Base-by-base conservation (phyloP, 2,797 vertebrate genomes). In the Petrocephalus schoutedeni region DNA sequence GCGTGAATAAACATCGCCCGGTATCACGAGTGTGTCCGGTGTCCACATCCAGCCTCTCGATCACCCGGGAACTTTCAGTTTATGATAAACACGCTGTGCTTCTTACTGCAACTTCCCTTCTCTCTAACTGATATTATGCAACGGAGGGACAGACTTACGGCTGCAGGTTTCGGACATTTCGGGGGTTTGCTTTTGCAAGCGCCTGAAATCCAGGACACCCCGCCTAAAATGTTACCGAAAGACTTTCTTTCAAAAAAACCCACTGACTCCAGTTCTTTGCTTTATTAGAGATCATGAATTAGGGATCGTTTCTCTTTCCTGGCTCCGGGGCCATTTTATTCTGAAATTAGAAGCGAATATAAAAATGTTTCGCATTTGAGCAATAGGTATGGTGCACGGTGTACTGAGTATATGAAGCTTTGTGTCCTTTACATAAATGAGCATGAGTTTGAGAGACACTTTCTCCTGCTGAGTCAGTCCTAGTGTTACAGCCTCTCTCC, bases 41-140 rank as follows among this genome's bases (percentile, higher is more conserved):
- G 58, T 16, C 56, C 51, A 14, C 32, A 4, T 36, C 12, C 59
- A 85, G 23, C 23, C 19, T 19, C 41, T 45, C 74, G 3, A 49
- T 45, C 74, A 45, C 74, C 74, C 41, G 9, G 53, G 77, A 88
- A 85, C 49, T 28, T 88, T 88, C 36, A 45, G 49, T 88, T 88
- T 85, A 36, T 85, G 21, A 85, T 67, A 23, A 87, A 67, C 61
- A 64, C 3, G 7, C 41, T 56, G 86, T 54, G 41, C 86, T 58
- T 59, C 19, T 88, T 86, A 64, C 80, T 53, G 67, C 86, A 86
- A 88, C 85, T 94, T 94, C 93, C 93, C 94, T 94, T 93, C 94
- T 94, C 94, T 94, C 90, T 94, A 92, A 95, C 94, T 95, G 82
- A 83, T 94, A 93, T 94, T 94, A 94, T 89, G 89, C 91, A 90